Base-by-base conservation (phyloP, 2,113 vertebrate species). In the Bubo bubo region DNA sequence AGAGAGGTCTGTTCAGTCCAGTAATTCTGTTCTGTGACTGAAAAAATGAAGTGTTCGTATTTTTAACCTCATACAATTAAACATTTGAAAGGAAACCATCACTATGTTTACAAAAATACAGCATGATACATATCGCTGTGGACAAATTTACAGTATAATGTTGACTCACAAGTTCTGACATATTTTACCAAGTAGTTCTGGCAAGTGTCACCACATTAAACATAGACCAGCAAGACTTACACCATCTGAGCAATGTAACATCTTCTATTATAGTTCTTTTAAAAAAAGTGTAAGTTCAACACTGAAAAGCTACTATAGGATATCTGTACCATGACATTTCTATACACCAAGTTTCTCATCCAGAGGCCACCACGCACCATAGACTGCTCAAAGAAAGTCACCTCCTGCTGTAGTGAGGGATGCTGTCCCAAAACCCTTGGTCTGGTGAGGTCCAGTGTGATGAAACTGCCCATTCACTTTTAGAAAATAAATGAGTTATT, bases 71-170 rank as follows among this genome's bases (percentile, higher is more conserved):
- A 86, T 90, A 97, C 39, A 22, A 56, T 94, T 90, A 95, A 53
- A 96, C 50, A 93, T 93, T 94, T 96, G 95, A 95, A 97, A 97
- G 95, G 86, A 98, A 97, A 94, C 93, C 90, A 95, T 95, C 96
- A 96, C 97, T 86, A 49, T 97, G 97, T 96, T 97, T 98, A 98
- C 97, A 98, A 98, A 98, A 97, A 97, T 94, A 97, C 92, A 97
- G 86, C 96, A 39, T 94, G 97, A 95, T 94, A 95, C 96, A 92
- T 80, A 97, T 71, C 4, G 91, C 86, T 30, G 81, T 95, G 94
- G 96, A 97, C 95, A 98, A 95, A 94, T 98, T 96, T 90, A 97
- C 97, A 95, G 95, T 76, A 92, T 95, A 87, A 97, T 88, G 97
- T 92, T 94, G 97, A 98, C 91, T 95, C 79, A 79, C 93, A 97